Conservation (phyloP, 1,140 invertebrate species). For the Copidosoma floridanum region DNA sequence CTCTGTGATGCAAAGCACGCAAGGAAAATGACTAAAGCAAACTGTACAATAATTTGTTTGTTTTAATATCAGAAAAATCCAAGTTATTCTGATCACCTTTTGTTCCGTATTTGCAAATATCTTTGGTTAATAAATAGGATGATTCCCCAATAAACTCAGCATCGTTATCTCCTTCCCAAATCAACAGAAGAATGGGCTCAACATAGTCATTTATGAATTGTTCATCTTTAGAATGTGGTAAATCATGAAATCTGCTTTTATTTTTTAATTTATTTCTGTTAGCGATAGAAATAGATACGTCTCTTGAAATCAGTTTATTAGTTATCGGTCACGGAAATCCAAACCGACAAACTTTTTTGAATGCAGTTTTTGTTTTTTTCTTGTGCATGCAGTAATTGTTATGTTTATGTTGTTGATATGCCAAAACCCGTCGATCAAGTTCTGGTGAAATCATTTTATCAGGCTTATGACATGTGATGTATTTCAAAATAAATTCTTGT, state of each 20-base stretch:
- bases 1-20: not conserved
- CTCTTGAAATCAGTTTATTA: conserved; percentile 29
- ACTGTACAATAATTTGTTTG: not conserved
- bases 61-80: not conserved
- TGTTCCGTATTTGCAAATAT: conserved; percentile 30
- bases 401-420: conserved; percentile 33
- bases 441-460: conserved; percentile 29
- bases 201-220: conserved; percentile 44
- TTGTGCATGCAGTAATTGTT: conserved; percentile 29
- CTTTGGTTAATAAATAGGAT: conserved; percentile 30
- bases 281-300: conserved; percentile 33
- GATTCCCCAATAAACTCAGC: conserved; percentile 38
- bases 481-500: conserved; percentile 37
- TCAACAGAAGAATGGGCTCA: conserved; percentile 35
- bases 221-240: conserved; percentile 34
- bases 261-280: conserved; percentile 32
- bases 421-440: conserved; percentile 29
- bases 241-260: conserved; percentile 39
- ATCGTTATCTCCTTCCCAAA: conserved; percentile 45
- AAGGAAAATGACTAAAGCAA: not conserved
- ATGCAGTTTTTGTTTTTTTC: conserved; percentile 17
- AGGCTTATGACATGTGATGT: conserved; percentile 41
- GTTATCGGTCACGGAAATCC: conserved; percentile 33
- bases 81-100: conserved; percentile 25
- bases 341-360: conserved; percentile 33